Conservation (phyloP, 2,113 vertebrate genomes). For the Cynoglossus semilaevis region DNA sequence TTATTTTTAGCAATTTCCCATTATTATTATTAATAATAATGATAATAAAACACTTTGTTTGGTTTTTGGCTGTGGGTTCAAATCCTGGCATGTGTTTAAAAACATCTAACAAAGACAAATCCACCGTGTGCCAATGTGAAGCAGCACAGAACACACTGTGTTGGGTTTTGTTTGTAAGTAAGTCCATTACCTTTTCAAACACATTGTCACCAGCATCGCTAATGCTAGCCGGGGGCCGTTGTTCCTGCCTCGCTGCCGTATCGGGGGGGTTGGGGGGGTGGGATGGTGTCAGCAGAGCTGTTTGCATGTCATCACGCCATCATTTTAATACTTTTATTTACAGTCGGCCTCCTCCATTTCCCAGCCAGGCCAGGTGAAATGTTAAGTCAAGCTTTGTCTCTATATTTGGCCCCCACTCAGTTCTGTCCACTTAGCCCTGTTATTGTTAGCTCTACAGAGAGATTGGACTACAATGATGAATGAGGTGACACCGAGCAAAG, state of each 20-base stretch:
- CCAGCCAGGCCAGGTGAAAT: constrained; percentile 35
- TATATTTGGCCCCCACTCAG: constrained; percentile 36
- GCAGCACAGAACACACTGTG: neutral
- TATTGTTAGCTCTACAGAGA: constrained; percentile 51
- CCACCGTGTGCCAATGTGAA: neutral
- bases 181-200: constrained; percentile 33
- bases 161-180: constrained; percentile 4
- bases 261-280: constrained; percentile 1
- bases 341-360: constrained; percentile 4
- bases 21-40: no score
- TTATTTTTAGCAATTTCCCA: neutral
- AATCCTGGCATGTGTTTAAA: neutral
- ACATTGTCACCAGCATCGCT: constrained; percentile 33
- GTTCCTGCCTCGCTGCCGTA: constrained; percentile 30
- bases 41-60: no score
- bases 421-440: constrained; percentile 41
- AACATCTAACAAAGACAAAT: neutral
- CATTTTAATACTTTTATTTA: constrained; percentile 26
- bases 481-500: constrained; percentile 54
- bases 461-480: constrained; percentile 49
- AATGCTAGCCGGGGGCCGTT: constrained; percentile 23
- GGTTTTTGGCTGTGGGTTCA: neutral
- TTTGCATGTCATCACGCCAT: constrained; percentile 44
- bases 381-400: constrained; percentile 36
- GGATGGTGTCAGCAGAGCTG: constrained; percentile 29